Evolutionary conservation across 1,140 invertebrate genomes (phyloP), one percentile per base, ranked within the genome.

Genomic region (Drosophila insularis): DNA sequence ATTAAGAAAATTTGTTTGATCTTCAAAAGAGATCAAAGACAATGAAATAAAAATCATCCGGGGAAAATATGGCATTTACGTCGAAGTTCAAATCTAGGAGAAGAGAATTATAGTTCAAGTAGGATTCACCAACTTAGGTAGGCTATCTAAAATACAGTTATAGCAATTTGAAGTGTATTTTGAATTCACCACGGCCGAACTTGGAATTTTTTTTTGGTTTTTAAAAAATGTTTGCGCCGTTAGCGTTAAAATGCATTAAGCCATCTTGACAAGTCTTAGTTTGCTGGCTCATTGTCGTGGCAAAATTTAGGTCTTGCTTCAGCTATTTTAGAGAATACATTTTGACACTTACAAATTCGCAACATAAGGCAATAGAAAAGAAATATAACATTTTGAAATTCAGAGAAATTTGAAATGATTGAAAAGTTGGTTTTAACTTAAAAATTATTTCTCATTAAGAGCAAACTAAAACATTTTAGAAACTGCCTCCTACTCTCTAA

Each of bases 191-290:
- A 37, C 8, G 11, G 35, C 35, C 10, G 13, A 37, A 3, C 8
- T 0, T 1, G 10, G 17, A 5, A 68, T 8, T 53, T 39, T 53
- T n/a, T 74, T 50, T 67, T 62, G 53, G 66, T 74, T 39, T 62
- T 43, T 14, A 4, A 63, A 68, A 58, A 78, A 82, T 68, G 75
- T 66, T 63, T 63, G 23, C 14, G 84, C 80, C 84, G 40, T 53
- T 62, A 78, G 84, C 84, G 70, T 27, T 74, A 50, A 84, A 89
- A 70, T 65, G 78, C 84, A 87, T 87, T 89, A 87, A 81, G 80
- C 72, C 76, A 71, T 62, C 61, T 76, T 79, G 63, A 66, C 54
- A 39, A 62, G 70, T 65, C 71, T 67, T 58, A 46, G 50, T 21
- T 39, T 58, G 63, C 39, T 71, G 54, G 43, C 46, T 17, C 32